These are phyloP conservation scores for Meloidogyne exigua DNA, from an alignment of 1,140 invertebrate species.

Conservation along the genomic window DNA sequence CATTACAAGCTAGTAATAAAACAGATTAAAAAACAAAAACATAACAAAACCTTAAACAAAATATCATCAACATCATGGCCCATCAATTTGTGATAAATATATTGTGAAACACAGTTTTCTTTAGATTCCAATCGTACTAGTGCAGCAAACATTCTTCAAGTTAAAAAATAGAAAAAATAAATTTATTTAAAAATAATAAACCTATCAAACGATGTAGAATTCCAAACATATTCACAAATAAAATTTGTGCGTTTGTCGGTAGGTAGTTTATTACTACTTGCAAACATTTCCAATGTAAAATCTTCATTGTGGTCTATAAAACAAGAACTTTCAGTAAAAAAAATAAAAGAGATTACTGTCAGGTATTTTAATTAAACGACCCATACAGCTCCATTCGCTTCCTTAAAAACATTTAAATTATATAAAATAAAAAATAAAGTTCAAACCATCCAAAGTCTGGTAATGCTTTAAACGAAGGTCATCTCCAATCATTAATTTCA, in stretches of 20 bases:
- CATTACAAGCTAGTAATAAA: conserved; percentile 12
- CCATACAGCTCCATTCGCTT: conserved; percentile 83
- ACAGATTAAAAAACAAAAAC: neutral
- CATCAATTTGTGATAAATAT: conserved; percentile 91
- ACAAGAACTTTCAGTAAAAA: neutral
- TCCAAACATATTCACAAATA: conserved; percentile 99
- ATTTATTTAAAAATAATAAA: conserved; percentile 58
- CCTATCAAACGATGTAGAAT: conserved; percentile 96
- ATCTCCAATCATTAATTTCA: conserved; percentile 99
- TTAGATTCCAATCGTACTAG: conserved; percentile 92
- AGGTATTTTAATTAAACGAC: conserved; percentile 94
- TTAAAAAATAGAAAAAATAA: neutral
- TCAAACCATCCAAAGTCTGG: conserved; percentile 56
- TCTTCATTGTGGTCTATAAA: conserved; percentile 85
- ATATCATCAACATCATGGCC: conserved; percentile 97
- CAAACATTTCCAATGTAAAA: conserved; percentile 90
- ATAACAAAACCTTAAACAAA: conserved; percentile 66
- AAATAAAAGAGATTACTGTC: conserved; percentile 72
- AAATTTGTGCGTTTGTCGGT: conserved; percentile 74
- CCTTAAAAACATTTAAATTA: neutral
- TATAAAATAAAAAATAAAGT: too few species aligned
- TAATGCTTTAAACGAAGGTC: conserved; percentile 89
- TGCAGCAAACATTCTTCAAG: conserved; percentile 84
- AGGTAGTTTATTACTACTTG: conserved; percentile 53
- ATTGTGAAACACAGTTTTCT: conserved; percentile 89